phyloP scores from a whole-genome alignment of 2,888 invertebrate species.

The Metacarcinus magister region DNA sequence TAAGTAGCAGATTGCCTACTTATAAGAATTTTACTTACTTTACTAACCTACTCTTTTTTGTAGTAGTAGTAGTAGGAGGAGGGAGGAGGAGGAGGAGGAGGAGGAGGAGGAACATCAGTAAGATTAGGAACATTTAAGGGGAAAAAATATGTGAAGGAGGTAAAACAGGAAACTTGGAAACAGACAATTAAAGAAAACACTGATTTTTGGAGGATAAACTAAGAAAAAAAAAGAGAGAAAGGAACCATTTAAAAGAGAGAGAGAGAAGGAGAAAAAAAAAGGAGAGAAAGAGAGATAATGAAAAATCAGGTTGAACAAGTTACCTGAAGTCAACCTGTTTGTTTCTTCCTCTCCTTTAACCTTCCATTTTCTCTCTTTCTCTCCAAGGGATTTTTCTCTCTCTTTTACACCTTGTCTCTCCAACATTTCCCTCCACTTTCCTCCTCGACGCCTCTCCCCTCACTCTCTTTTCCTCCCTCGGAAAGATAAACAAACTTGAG shows the following conservation, averaged over 20 bases:
- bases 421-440: background rate
- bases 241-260: background rate
- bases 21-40: no score
- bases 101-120: background rate
- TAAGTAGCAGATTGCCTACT: no score
- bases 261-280: background rate
- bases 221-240: background rate
- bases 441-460: background rate
- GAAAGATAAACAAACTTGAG: background rate
- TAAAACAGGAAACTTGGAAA: background rate
- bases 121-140: background rate
- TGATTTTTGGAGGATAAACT: background rate
- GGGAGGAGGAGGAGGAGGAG: background rate
- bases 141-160: background rate
- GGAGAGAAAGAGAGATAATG: background rate
- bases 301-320: background rate
- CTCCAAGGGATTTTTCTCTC: background rate
- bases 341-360: background rate
- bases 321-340: background rate
- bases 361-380: background rate
- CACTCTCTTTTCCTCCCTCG: background rate
- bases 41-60: no score
- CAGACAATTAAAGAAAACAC: background rate
- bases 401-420: conserved; percentile 26
- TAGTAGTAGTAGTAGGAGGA: no score